phyloP scores from a whole-genome alignment of 2,888 invertebrate species.

The Bedellia somnulentella region DNA sequence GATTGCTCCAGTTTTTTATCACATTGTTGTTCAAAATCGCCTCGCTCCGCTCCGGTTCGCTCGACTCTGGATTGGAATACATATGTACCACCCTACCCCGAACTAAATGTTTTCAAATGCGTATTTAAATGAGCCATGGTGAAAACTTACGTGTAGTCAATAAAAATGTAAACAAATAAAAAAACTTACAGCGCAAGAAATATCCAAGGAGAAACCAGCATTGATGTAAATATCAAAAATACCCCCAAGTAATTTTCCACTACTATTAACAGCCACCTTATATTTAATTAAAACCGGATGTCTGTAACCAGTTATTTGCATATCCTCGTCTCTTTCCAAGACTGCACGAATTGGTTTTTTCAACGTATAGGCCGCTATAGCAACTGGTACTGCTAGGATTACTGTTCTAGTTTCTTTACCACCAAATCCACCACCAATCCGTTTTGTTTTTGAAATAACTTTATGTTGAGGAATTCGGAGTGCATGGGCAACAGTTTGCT shows the following conservation, averaged over 20 bases:
- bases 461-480: conserved; percentile 68
- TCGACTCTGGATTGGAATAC: no score
- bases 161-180: neutral
- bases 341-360: conserved; percentile 73
- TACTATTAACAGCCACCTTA: conserved; percentile 70
- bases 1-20: no score
- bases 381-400: conserved; percentile 66
- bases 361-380: conserved; percentile 73
- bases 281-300: conserved; percentile 80
- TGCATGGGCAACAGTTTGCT: conserved; percentile 64
- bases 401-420: conserved; percentile 77
- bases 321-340: conserved; percentile 85
- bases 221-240: conserved; percentile 70
- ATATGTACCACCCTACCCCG: no score
- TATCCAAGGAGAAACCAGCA: conserved; percentile 72
- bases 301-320: conserved; percentile 75
- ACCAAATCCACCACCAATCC: conserved; percentile 87
- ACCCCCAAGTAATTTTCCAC: conserved; percentile 67
- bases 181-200: conserved; percentile 64
- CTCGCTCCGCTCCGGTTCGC: no score
- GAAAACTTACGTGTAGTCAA: no score
- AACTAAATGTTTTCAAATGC: no score
- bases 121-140: no score
- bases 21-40: no score
- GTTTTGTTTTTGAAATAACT: conserved; percentile 70